Evolutionary conservation across 2,888 invertebrate species (phyloP).

Genomic region (Drosophila suboccidentalis): DNA sequence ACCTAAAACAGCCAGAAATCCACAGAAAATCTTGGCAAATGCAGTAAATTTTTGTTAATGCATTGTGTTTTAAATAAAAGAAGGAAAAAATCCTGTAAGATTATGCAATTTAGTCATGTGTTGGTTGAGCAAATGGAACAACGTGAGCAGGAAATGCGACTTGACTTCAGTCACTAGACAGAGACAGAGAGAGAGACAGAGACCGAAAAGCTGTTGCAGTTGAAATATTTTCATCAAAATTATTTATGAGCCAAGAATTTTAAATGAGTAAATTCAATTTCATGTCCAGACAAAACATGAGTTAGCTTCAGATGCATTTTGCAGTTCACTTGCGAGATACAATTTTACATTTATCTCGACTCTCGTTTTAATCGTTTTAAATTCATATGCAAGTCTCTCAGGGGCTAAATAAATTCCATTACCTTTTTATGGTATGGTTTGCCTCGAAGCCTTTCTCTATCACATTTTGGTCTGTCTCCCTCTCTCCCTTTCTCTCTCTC

Average conservation of each 20-base stretch:
- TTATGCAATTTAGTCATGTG: background rate
- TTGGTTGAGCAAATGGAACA: constrained; percentile 3
- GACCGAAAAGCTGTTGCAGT: constrained; percentile 1
- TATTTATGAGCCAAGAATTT: constrained; percentile 22
- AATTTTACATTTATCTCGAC: constrained; percentile 13
- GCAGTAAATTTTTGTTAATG: background rate
- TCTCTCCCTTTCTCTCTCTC: background rate
- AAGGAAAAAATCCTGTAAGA: background rate
- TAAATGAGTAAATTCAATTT: constrained; percentile 36
- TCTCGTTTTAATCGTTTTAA: constrained; percentile 20
- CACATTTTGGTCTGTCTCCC: background rate
- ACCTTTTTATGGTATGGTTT: background rate
- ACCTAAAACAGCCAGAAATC: background rate
- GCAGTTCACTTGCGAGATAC: constrained; percentile 1
- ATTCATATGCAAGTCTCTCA: constrained; percentile 15
- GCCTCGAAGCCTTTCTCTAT: background rate
- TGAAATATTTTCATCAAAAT: constrained; percentile 8
- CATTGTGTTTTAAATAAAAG: background rate
- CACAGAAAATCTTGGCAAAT: background rate
- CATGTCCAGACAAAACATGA: constrained; percentile 3
- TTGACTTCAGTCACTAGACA: background rate
- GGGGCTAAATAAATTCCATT: constrained; percentile 19
- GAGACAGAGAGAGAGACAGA: background rate
- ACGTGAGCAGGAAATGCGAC: constrained; percentile 2
- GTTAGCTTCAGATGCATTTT: background rate